A percentile compares a stretch with the other conserved stretches of the same genome.
phyloP scores from a whole-genome alignment of 2,113 vertebrate genomes.

The Abramis brama region DNA sequence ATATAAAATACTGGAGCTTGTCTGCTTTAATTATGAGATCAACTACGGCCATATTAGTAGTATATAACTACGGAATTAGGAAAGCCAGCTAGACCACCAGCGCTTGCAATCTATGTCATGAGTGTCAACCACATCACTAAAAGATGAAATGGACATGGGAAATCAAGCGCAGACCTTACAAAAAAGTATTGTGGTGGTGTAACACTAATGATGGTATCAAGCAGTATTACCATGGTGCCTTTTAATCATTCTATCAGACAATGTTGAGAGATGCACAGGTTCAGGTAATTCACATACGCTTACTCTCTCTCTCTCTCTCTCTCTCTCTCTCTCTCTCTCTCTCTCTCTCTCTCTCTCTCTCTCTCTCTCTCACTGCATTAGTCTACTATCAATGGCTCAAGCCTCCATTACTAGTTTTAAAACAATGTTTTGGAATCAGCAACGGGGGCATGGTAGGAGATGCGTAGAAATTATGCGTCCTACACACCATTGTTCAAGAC shows the following conservation, averaged over 20 bases:
- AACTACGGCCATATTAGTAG: constrained; percentile 11
- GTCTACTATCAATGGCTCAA: no score
- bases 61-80: neutral
- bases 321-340: no score
- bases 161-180: neutral
- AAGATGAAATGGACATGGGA: neutral
- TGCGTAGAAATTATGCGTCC: no score
- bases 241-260: neutral
- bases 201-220: neutral
- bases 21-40: constrained; percentile 50
- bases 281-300: no score
- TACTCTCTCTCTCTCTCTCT: no score
- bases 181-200: neutral
- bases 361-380: no score
- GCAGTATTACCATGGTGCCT: neutral
- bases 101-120: neutral
- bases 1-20: constrained; percentile 35
- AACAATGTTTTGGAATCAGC: no score
- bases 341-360: no score
- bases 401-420: no score
- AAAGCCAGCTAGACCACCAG: constrained; percentile 16
- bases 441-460: no score
- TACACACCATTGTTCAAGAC: no score
- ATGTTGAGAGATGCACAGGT: no score
- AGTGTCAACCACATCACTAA: neutral